These are phyloP conservation scores for Microhierax caerulescens DNA, from an alignment of 2,797 vertebrate genomes.

Conservation along the genomic window DNA sequence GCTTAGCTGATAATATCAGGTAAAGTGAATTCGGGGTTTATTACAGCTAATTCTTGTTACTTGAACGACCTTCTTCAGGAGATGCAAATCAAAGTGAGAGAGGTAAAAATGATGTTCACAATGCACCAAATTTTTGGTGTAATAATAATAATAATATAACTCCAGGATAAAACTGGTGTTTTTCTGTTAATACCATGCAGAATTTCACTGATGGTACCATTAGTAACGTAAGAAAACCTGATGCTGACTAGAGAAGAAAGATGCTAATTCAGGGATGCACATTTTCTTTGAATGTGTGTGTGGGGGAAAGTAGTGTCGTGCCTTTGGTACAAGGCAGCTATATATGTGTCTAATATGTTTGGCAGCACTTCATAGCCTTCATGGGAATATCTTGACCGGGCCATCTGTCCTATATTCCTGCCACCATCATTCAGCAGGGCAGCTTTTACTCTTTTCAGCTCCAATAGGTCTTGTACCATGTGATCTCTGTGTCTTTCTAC, in stretches of 20 bases:
- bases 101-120: background rate
- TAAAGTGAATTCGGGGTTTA: conserved; percentile 16
- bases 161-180: background rate
- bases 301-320: background rate
- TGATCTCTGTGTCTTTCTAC: background rate
- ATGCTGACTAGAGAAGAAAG: background rate
- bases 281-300: background rate
- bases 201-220: background rate
- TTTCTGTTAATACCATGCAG: background rate
- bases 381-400: background rate
- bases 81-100: background rate
- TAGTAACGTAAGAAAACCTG: background rate
- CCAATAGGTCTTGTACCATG: background rate
- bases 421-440: background rate
- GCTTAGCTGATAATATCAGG: conserved; percentile 26
- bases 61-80: background rate
- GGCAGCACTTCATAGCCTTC: background rate
- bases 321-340: background rate
- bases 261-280: background rate
- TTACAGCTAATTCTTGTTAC: conserved; percentile 6
- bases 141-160: background rate
- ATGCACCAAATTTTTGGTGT: background rate
- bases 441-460: background rate
- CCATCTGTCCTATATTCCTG: background rate
- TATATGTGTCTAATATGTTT: background rate